Evolutionary conservation across 2,797 vertebrate species (phyloP).

Genomic region (Hybognathus amarus): DNA sequence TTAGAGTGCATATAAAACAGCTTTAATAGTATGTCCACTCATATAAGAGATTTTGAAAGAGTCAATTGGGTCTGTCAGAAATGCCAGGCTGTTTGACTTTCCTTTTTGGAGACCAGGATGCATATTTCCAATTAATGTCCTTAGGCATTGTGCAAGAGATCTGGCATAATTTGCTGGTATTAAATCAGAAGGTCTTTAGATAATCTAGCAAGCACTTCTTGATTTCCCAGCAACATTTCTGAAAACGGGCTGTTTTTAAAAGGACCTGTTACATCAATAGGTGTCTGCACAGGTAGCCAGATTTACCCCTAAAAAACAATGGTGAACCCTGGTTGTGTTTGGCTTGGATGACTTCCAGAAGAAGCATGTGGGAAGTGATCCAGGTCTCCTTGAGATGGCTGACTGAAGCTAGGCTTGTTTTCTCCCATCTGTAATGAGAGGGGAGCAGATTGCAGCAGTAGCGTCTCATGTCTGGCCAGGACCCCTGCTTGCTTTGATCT

Average conservation of each 20-base stretch:
- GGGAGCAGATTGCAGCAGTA: conserved; percentile 75
- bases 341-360: conserved; percentile 65
- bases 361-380: conserved; percentile 73
- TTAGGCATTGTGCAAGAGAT: neutral
- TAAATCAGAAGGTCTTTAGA: neutral
- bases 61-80: neutral
- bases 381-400: conserved; percentile 70
- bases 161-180: neutral
- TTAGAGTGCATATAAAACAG: neutral
- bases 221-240: conserved; percentile 8
- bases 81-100: neutral
- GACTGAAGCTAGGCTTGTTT: conserved; percentile 69
- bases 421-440: conserved; percentile 68
- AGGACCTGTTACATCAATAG: conserved; percentile 38
- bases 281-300: conserved; percentile 21
- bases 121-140: neutral
- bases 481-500: conserved; percentile 78
- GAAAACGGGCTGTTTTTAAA: neutral
- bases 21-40: neutral
- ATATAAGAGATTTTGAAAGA: neutral
- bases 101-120: neutral
- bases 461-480: conserved; percentile 80
- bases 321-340: conserved; percentile 63
- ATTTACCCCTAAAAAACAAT: conserved; percentile 15
- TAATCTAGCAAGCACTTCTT: neutral